phyloP scores from a whole-genome alignment of 2,797 vertebrate species.

The Onychomys arenicola region DNA sequence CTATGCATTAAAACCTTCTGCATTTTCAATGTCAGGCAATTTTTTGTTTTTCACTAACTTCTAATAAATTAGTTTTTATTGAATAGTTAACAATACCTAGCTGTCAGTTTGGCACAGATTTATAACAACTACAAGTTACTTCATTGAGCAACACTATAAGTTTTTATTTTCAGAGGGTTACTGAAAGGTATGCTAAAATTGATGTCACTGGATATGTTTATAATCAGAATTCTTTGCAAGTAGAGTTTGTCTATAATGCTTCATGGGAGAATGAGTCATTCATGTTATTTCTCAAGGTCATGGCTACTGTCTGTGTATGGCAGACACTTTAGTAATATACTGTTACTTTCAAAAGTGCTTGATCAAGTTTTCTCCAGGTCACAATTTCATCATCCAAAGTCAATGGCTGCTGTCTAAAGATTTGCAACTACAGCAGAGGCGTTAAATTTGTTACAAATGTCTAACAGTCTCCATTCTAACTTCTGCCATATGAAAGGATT shows the following conservation, averaged over 20 bases:
- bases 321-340: constrained; percentile 19
- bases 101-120: background rate
- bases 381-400: constrained; percentile 73
- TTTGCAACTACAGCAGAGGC: constrained; percentile 68
- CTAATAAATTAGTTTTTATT: background rate
- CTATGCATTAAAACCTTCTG: background rate
- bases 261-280: background rate
- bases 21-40: background rate
- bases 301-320: background rate
- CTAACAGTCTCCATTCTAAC: constrained; percentile 69
- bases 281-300: constrained; percentile 55
- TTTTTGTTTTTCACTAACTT: background rate
- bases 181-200: background rate
- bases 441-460: constrained; percentile 74
- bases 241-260: background rate
- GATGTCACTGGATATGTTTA: background rate
- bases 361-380: constrained; percentile 66
- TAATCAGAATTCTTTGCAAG: background rate
- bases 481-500: constrained; percentile 73
- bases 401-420: constrained; percentile 72
- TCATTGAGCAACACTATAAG: background rate
- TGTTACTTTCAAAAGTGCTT: constrained; percentile 70
- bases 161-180: constrained; percentile 15
- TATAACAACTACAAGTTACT: constrained; percentile 6
- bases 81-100: background rate